Evolutionary conservation across 2,888 invertebrate genomes (phyloP).

Genomic region (Pseudococcus viburni): DNA sequence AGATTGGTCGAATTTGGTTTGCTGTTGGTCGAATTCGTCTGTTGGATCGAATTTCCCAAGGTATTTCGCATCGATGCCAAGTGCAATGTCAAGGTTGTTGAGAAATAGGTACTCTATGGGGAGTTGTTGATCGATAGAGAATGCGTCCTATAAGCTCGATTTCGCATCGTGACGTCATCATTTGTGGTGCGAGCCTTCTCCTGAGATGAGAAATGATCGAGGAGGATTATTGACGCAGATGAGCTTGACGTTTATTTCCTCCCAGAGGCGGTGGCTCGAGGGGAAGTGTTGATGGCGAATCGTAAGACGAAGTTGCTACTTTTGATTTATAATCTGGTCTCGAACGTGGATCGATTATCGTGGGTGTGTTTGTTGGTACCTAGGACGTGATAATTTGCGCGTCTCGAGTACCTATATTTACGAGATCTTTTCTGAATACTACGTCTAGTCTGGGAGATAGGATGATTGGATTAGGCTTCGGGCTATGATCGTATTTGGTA

Average conservation of each 20-base stretch:
- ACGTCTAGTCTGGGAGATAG: background rate
- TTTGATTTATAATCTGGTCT: background rate
- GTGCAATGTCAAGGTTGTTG: conserved; percentile 5
- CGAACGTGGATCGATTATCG: background rate
- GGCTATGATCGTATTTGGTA: background rate
- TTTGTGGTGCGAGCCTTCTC: background rate
- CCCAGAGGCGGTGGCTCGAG: background rate
- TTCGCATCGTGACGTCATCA: background rate
- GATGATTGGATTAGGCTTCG: background rate
- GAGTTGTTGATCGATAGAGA: too few relatives aligned
- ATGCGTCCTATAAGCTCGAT: too few relatives aligned
- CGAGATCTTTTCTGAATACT: background rate
- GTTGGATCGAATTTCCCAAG: background rate
- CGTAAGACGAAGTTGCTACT: background rate
- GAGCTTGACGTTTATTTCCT: background rate
- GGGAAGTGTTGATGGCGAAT: background rate
- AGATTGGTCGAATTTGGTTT: background rate
- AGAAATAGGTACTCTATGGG: background rate
- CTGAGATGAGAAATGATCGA: background rate
- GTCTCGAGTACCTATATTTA: background rate
- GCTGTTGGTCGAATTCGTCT: background rate
- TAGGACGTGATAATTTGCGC: background rate
- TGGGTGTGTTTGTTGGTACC: background rate
- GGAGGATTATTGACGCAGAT: background rate
- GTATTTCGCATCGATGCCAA: background rate